Evolutionary conservation across 37 sponge, comb jelly and placozoan genomes (phyloP).

Genomic region (Halichondria panicea): DNA sequence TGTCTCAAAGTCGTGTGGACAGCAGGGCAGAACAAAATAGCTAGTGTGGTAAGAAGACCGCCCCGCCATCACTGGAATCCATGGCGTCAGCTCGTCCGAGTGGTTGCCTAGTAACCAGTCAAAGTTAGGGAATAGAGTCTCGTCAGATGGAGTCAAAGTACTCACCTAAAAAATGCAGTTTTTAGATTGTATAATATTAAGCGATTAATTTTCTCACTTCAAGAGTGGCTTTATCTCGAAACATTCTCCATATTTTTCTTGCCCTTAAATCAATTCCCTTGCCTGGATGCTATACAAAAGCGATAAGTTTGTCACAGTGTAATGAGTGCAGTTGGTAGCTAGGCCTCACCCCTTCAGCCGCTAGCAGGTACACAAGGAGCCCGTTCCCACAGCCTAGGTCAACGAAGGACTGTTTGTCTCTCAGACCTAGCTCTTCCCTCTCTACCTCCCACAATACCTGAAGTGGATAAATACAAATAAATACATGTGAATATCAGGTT

Average conservation of each 20-base stretch:
- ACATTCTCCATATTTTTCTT: conserved; percentile 88
- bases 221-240: conserved; percentile 40
- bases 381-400: conserved; percentile 99
- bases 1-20: conserved; percentile 88
- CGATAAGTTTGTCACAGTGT: neutral
- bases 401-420: conserved; percentile 81
- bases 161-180: conserved; percentile 53
- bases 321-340: neutral
- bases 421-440: conserved; percentile 40
- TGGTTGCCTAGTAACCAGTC: conserved; percentile 99
- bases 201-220: too few relatives aligned
- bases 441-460: conserved; percentile 95
- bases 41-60: conserved; percentile 79
- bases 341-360: conserved; percentile 83
- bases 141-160: conserved; percentile 74
- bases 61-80: conserved; percentile 94
- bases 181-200: too few relatives aligned
- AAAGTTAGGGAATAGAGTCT: conserved; percentile 60
- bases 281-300: conserved; percentile 74
- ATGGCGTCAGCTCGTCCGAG: conserved; percentile 99
- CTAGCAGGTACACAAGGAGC: conserved; percentile 88
- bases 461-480: neutral
- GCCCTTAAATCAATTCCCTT: conserved; percentile 90
- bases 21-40: conserved; percentile 96
- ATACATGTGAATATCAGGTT: neutral